A percentile compares a stretch with the other conserved stretches of the same genome.
Conservation (phyloP, 2,113 vertebrate genomes). For the Actenoides lindsayi region DNA sequence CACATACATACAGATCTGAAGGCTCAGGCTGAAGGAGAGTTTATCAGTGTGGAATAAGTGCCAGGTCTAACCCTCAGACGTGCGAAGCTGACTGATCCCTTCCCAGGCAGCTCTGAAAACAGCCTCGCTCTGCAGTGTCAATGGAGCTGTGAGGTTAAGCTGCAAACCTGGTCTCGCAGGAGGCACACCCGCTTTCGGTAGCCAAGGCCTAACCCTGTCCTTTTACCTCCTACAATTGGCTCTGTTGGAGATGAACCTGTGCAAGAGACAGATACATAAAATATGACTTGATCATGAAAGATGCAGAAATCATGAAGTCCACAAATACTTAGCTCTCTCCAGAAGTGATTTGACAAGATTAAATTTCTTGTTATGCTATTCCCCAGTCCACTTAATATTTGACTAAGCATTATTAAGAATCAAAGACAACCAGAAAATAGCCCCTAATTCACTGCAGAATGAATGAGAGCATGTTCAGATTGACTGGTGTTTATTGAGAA, state of each 20-base stretch:
- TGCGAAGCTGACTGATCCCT: not conserved
- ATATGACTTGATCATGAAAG: not conserved
- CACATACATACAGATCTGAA: not conserved
- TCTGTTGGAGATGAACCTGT: not conserved
- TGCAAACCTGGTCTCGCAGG: not conserved
- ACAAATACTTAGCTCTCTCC: conserved; percentile 5
- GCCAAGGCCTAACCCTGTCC: not conserved
- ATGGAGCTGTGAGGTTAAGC: fast-evolving
- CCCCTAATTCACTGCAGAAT: not conserved
- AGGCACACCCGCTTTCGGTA: not conserved
- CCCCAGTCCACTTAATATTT: conserved; percentile 28
- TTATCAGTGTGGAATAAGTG: not conserved
- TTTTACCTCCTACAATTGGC: not conserved
- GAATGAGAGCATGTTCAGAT: not conserved
- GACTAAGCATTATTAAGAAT: not conserved
- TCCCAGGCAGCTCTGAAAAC: not conserved
- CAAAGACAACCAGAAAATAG: conserved; percentile 26
- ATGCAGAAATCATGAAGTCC: not conserved
- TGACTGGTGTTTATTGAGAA: not conserved
- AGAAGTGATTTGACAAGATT: conserved; percentile 29
- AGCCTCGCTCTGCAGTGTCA: not conserved
- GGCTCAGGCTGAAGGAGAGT: not conserved
- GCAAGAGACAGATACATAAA: not conserved
- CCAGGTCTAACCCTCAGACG: not conserved
- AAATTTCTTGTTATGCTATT: not conserved